Evolutionary conservation across 1,140 invertebrate genomes (phyloP), one percentile per base, ranked within the genome.

Genomic region (Cheumatopsyche charites): DNA sequence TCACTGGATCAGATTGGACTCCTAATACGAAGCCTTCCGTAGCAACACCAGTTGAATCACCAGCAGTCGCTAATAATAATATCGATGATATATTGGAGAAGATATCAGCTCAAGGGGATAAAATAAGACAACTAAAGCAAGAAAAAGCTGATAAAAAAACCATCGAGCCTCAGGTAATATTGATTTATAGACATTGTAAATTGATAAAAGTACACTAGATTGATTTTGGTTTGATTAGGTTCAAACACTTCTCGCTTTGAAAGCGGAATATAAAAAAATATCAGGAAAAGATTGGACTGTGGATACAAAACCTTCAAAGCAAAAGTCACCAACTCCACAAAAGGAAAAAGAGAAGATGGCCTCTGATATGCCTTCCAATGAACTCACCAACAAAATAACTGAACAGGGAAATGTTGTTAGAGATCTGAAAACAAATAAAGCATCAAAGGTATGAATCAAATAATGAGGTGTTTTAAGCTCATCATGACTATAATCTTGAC

Each of bases 271-370:
- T 79, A 92, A 92, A 81, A 78, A 79, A 43, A 73, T 81, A 6
- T 87, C 88, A n/a, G 91, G 90, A 23, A 81, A 83, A 73, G 90
- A 92, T 65, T 91, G 89, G 90, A 88, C 88, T 69, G 86, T 88
- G 2, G 23, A 70, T 23, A 21, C 66, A 29, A 68, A 68, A 55
- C 66, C 66, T 15, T n/a, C 76, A 29, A 77, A 42, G 23, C 19
- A 62, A 23, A 42, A 21, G 45, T 66, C 23, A 26, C 11, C 12
- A 21, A 23, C 4, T 9, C 7, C 21, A 9, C 29, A 36, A 15
- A 63, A 63, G 23, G 7, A 15, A 21, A 4, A 9, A 3, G 52
- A 23, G 21, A 11, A 79, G n/a, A 75, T 43, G 11, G 43, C 11
- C 13, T 9, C 9, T n/a, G 62, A 72, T 25, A 19, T 75, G 29